Conservation (phyloP, 2,113 vertebrate species). For the Suricata suricatta region DNA sequence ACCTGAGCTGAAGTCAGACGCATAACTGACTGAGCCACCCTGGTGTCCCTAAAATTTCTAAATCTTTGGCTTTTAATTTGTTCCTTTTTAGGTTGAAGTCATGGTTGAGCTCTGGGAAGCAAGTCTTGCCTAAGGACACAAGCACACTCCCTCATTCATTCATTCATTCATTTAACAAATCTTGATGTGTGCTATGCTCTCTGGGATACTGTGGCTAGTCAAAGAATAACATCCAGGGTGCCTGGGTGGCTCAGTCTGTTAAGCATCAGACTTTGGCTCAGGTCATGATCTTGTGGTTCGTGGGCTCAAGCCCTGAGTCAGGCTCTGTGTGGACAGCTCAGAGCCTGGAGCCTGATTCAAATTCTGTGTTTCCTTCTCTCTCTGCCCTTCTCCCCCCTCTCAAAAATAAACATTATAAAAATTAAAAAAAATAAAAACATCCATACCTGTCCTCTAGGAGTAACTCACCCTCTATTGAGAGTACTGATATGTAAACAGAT, state of each 20-base stretch:
- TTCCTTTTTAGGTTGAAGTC: neutral
- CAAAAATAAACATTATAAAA: too few species aligned
- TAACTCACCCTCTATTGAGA: neutral
- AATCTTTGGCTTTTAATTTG: slow-evolving; percentile 29
- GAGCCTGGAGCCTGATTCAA: too few species aligned
- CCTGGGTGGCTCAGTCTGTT: too few species aligned
- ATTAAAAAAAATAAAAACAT: neutral
- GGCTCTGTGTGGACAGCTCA: too few species aligned
- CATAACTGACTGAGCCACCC: too few species aligned
- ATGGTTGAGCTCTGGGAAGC: neutral
- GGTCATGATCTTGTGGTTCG: too few species aligned
- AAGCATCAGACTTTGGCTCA: too few species aligned
- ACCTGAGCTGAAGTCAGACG: too few species aligned
- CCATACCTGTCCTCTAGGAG: neutral
- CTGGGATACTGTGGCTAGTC: neutral
- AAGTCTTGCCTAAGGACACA: neutral
- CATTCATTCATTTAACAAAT: neutral
- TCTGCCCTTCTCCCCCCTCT: too few species aligned
- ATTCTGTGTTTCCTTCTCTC: too few species aligned
- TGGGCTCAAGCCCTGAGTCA: too few species aligned
- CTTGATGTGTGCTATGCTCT: neutral
- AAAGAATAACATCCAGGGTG: neutral
- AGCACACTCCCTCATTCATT: neutral
- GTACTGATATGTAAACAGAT: neutral
- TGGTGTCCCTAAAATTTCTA: neutral